Percentiles rank a stretch among this genome's conserved stretches.
These are phyloP conservation scores for Drosophila rellima DNA, from an alignment of 2,888 invertebrate genomes.

Conservation along the genomic window DNA sequence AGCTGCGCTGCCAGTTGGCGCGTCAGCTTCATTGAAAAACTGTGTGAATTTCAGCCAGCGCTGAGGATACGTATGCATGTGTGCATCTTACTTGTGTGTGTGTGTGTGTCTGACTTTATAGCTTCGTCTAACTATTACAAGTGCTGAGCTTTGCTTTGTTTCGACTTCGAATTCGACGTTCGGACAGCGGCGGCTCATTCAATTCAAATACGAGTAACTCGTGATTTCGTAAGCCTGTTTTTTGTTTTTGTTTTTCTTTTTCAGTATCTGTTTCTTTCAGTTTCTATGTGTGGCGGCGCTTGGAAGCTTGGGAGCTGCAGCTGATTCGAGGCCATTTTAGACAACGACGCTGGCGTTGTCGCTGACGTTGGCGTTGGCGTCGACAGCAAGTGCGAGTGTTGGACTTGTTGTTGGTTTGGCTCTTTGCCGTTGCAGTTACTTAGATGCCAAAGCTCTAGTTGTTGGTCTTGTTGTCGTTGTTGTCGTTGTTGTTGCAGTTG, in stretches of 20 bases:
- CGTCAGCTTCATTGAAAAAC: slow-evolving; percentile 62
- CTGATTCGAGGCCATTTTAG: slow-evolving; percentile 76
- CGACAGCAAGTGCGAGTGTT: slow-evolving; percentile 71
- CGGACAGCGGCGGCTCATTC: slow-evolving; percentile 66
- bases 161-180: slow-evolving; percentile 27
- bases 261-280: slow-evolving; percentile 26
- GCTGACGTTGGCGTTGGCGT: slow-evolving; percentile 41
- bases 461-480: slow-evolving; percentile 34
- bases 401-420: slow-evolving; percentile 36
- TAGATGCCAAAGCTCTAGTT: slow-evolving; percentile 57
- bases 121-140: slow-evolving; percentile 62
- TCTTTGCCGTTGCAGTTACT: slow-evolving; percentile 69
- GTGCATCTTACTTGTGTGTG: slow-evolving; percentile 4
- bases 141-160: slow-evolving; percentile 54
- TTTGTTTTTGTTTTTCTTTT: slow-evolving; percentile 44
- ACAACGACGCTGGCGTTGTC: slow-evolving; percentile 40
- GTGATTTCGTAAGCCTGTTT: slow-evolving; percentile 81
- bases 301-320: slow-evolving; percentile 55
- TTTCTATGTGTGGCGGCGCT: slow-evolving; percentile 29
- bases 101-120: slow-evolving; percentile 30
- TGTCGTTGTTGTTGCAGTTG: slow-evolving; percentile 33
- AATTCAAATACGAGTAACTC: slow-evolving; percentile 74
- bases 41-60: slow-evolving; percentile 64
- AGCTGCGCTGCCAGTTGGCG: slow-evolving; percentile 7
- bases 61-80: slow-evolving; percentile 45